Conservation (phyloP, 2,888 invertebrate species). For the Rotaria macrura region DNA sequence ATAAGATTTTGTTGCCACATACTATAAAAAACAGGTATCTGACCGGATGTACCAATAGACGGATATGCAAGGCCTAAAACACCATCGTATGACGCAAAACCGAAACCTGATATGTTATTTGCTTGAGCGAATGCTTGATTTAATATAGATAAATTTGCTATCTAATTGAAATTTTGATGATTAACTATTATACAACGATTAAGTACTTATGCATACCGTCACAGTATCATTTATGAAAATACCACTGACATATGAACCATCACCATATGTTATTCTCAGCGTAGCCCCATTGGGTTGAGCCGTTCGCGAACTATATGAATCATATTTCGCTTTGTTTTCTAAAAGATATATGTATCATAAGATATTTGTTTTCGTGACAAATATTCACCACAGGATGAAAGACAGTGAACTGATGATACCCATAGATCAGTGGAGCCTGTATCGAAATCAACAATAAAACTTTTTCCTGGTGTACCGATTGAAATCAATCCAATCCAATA, state of each 20-base stretch:
- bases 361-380: background rate
- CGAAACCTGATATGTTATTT: background rate
- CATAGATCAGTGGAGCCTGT: slow-evolving; percentile 1
- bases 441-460: background rate
- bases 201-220: background rate
- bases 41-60: background rate
- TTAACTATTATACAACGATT: background rate
- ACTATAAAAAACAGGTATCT: background rate
- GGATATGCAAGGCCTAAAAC: background rate
- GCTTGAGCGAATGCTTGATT: slow-evolving; percentile 7
- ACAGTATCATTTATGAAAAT: background rate
- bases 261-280: background rate
- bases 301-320: background rate
- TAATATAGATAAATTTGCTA: background rate
- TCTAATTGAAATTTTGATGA: background rate
- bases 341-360: background rate
- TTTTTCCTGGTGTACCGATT: background rate
- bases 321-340: background rate
- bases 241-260: background rate
- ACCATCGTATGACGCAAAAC: background rate
- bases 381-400: background rate
- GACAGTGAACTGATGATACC: background rate
- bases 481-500: slow-evolving; percentile 8
- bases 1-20: background rate
- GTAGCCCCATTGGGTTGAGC: background rate